phyloP scores from a whole-genome alignment of 1,140 invertebrate species.

The Anagrus nilaparvatae region DNA sequence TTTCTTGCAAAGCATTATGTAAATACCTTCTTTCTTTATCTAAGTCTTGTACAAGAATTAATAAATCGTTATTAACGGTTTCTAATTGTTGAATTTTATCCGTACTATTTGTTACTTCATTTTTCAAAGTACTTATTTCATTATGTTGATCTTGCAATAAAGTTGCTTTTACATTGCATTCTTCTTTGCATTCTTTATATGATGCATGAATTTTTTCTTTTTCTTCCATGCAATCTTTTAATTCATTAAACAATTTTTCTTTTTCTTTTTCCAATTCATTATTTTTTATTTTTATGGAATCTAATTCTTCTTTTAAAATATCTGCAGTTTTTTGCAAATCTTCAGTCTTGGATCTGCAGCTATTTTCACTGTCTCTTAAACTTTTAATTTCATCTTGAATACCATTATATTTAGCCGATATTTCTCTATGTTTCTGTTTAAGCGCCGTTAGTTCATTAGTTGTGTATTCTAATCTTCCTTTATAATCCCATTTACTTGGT shows the following conservation, averaged over 20 bases:
- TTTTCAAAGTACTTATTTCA: constrained; percentile 28
- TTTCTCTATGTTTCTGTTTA: constrained; percentile 46
- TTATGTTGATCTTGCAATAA: constrained; percentile 21
- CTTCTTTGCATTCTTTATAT: constrained; percentile 26
- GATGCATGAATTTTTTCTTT: constrained; percentile 18
- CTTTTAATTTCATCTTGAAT: constrained; percentile 41
- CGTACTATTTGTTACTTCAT: constrained; percentile 14
- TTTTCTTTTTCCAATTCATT: constrained; percentile 23
- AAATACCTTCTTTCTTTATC: constrained; percentile 52
- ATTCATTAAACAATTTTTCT: constrained; percentile 23
- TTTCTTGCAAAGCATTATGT: constrained; percentile 56
- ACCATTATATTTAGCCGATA: constrained; percentile 42
- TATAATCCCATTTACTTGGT: constrained; percentile 31
- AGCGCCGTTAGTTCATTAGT: constrained; percentile 28
- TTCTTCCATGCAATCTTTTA: constrained; percentile 25
- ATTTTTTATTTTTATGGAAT: constrained; percentile 28
- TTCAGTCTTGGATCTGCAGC: constrained; percentile 30
- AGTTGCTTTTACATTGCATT: constrained; percentile 29
- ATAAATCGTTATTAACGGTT: constrained; percentile 19
- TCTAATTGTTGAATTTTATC: constrained; percentile 20
- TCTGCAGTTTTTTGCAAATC: constrained; percentile 24
- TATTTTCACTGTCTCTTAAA: constrained; percentile 26
- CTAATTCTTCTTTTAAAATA: constrained; percentile 23
- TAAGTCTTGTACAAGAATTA: constrained; percentile 33
- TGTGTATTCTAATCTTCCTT: constrained; percentile 27